Base-by-base conservation (phyloP, 2,888 invertebrate species). In the Cepaea hortensis region DNA sequence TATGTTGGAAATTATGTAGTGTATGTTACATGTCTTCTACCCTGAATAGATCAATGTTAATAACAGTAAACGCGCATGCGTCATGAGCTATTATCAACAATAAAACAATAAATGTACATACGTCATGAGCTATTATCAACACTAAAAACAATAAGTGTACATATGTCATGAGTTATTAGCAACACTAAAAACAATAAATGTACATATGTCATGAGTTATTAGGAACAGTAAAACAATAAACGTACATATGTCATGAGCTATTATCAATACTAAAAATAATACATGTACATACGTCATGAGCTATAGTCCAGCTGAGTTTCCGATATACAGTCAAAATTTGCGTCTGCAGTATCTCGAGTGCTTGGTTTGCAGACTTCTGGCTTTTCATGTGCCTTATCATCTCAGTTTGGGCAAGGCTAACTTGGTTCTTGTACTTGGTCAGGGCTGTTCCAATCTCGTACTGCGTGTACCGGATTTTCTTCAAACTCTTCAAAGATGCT, bases 401-500 rank as follows among this genome's bases (percentile, higher is more conserved):
- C 13, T 79, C 77, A 3, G 68, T 23, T 48, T 70, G 79, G 3
- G 70, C n/a, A 48, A 61, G 48, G 6, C 48, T 23, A 20, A 79
- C 18, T 65, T 61, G 68, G 7, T 23, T 18, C 70, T 75, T 85
- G 68, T 75, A 86, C 11, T 68, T 70, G 23, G 15, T 18, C 23
- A 86, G 65, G 15, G n/a, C 50, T 20, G n/a, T 61, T 35, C 55
- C 68, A 46, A 70, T 46, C 23, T 77, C 61, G 2, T 13, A 70
- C 77, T 86, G 86, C 11, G 48, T 82, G 79, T 86, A 70, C 11
- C 79, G 68, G 46, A 86, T 55, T 23, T 20, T 77, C 82, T 86
- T 86, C 55, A 86, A 35, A 15, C 72, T 86, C 65, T 46, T 82
- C 11, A 86, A 77, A 50, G 48, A 70, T 4, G 70, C 77, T n/a